phyloP scores from a whole-genome alignment of 2,113 vertebrate species.

The Sander lucioperca region DNA sequence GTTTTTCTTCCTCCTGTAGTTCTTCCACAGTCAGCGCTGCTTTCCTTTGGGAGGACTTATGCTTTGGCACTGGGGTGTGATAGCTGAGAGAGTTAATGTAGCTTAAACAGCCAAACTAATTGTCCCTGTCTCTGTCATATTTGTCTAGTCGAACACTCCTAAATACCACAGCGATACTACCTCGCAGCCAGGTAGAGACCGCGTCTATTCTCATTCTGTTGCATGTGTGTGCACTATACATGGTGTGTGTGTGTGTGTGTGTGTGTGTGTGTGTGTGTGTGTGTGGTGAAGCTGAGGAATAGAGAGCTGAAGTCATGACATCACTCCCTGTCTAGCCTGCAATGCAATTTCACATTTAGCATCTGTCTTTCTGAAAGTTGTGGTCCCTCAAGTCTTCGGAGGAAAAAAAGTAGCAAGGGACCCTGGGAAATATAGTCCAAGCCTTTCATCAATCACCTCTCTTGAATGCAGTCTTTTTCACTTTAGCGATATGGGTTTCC shows the following conservation, averaged over 20 bases:
- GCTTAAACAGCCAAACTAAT: constrained; percentile 98
- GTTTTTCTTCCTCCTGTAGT: constrained; percentile 81
- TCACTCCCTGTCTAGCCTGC: background rate
- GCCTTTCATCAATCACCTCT: background rate
- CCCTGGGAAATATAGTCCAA: background rate
- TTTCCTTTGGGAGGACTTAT: constrained; percentile 93
- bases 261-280: constrained; percentile 1
- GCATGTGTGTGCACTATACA: background rate
- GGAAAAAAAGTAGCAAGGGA: background rate
- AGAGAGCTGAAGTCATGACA: background rate
- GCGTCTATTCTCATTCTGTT: constrained; percentile 17
- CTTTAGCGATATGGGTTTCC: background rate
- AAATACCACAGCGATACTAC: constrained; percentile 99
- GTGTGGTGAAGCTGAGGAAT: constrained; percentile 2
- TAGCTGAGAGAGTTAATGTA: constrained; percentile 98
- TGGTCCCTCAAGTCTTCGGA: background rate
- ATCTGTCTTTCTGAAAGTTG: background rate
- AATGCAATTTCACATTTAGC: background rate
- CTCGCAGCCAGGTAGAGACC: constrained; percentile 72
- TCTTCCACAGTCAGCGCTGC: constrained; percentile 77
- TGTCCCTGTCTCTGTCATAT: constrained; percentile 99
- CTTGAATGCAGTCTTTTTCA: background rate
- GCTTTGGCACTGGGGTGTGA: constrained; percentile 90
- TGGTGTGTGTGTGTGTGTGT: background rate
- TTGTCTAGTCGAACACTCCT: constrained; percentile 97